Percentiles rank a stretch among this genome's conserved stretches.
Evolutionary conservation across 2,888 invertebrate species (phyloP).

Genomic region (Yponomeuta sedellus): DNA sequence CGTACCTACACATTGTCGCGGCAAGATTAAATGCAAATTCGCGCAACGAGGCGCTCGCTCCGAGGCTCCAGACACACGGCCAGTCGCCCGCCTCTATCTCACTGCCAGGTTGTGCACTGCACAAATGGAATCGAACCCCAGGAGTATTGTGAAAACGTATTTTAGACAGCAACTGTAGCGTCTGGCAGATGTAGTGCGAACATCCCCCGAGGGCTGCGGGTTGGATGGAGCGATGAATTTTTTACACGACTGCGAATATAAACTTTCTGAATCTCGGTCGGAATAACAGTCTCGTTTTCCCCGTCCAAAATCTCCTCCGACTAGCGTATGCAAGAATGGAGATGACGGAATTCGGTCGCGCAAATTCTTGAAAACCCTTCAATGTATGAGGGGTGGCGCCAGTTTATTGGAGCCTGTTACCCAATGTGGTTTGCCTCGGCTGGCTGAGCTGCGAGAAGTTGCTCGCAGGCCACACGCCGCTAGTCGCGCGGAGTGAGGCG

Average conservation of each 20-base stretch:
- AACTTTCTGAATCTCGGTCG: not conserved
- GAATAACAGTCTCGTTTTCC: not conserved
- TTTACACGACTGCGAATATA: not conserved
- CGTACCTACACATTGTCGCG: constrained; percentile 8
- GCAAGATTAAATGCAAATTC: constrained; percentile 31
- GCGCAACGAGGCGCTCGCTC: constrained; percentile 2
- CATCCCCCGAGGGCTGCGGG: not conserved
- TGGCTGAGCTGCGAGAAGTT: not conserved
- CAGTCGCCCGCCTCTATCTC: not conserved
- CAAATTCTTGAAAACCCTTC: constrained; percentile 7
- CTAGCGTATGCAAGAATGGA: constrained; percentile 3
- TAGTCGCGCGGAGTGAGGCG: not conserved
- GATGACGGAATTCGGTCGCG: not conserved
- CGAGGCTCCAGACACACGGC: not conserved
- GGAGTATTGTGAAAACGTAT: not conserved
- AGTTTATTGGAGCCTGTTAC: not conserved
- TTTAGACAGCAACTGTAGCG: not conserved
- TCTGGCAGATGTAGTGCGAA: not conserved
- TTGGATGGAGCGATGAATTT: not conserved
- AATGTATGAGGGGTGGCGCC: constrained; percentile 6
- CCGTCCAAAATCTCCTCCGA: not conserved
- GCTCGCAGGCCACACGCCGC: not conserved
- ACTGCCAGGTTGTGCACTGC: not conserved
- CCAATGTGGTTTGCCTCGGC: not conserved
- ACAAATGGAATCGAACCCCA: not conserved